Percentiles rank a stretch among this genome's conserved stretches.
Evolutionary conservation across 2,113 vertebrate genomes (phyloP).

Genomic region (Craseonycteris thonglongyai): DNA sequence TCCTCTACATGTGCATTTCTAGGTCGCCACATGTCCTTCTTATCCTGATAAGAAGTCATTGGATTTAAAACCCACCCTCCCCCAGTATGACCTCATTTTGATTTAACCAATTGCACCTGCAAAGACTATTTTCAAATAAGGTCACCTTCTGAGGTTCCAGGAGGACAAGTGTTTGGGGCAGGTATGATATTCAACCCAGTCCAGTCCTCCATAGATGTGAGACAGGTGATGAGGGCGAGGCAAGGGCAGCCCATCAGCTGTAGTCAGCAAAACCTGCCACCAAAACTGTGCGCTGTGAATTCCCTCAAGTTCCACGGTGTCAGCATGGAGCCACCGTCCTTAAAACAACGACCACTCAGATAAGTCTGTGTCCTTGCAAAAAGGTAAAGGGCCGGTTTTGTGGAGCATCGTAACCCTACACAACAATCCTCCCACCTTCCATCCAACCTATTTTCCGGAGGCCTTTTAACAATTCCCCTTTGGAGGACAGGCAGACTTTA

Average conservation of each 20-base stretch:
- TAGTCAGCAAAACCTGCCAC: neutral
- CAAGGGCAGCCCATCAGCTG: fast-evolving
- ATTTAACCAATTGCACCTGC: neutral
- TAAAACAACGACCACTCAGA: neutral
- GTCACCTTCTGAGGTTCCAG: neutral
- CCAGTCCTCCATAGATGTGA: fast-evolving
- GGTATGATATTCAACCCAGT: neutral
- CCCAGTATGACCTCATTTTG: neutral
- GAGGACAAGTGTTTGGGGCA: fast-evolving
- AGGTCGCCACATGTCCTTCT: neutral
- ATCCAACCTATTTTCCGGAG: neutral
- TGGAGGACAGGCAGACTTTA: neutral
- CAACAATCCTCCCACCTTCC: neutral
- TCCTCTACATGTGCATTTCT: fast-evolving
- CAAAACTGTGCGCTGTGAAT: neutral
- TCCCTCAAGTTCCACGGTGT: no score
- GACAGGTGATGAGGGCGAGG: fast-evolving
- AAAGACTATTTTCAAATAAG: neutral
- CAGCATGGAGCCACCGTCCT: neutral
- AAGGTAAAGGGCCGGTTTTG: neutral
- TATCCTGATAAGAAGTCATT: neutral
- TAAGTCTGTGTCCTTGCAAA: neutral
- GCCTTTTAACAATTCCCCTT: neutral
- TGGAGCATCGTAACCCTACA: neutral
- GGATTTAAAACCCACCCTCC: neutral